These are phyloP conservation scores for Coptotermes formosanus DNA, from an alignment of 1,140 invertebrate species.

Conservation along the genomic window DNA sequence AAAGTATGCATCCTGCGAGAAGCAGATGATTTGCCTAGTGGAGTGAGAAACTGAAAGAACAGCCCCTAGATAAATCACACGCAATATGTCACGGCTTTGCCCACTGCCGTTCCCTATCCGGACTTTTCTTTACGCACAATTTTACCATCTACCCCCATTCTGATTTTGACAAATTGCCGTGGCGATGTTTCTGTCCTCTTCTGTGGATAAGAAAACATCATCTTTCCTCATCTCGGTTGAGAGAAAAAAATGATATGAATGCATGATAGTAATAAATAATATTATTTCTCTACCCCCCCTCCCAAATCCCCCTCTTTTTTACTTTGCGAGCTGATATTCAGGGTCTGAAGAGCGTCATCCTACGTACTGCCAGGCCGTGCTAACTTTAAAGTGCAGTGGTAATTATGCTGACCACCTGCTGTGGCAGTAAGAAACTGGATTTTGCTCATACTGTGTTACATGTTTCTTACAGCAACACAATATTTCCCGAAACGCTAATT, in stretches of 20 bases:
- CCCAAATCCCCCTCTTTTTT: background rate
- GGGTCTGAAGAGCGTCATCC: background rate
- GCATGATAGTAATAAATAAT: background rate
- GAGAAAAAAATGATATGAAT: constrained; percentile 9
- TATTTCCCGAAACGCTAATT: too few relatives aligned
- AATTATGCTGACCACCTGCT: too few relatives aligned
- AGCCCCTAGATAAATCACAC: background rate
- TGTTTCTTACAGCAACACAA: too few relatives aligned
- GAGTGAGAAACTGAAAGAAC: background rate
- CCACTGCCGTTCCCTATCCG: background rate
- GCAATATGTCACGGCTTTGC: background rate
- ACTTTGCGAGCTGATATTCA: background rate
- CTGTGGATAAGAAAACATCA: background rate
- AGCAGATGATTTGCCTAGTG: background rate
- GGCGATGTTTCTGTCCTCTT: background rate
- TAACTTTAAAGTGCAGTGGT: too few relatives aligned
- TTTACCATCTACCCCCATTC: background rate
- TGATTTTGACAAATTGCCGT: constrained; percentile 8
- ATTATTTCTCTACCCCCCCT: background rate
- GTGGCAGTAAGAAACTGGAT: too few relatives aligned
- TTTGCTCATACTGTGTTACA: too few relatives aligned
- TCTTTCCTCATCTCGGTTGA: background rate
- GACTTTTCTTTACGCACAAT: background rate
- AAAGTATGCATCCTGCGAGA: background rate
- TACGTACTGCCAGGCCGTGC: too few relatives aligned